Evolutionary conservation across 53 echinoderm and acorn worm genomes (phyloP), one percentile per base, ranked within the genome.

Genomic region (Stichopus horrens): DNA sequence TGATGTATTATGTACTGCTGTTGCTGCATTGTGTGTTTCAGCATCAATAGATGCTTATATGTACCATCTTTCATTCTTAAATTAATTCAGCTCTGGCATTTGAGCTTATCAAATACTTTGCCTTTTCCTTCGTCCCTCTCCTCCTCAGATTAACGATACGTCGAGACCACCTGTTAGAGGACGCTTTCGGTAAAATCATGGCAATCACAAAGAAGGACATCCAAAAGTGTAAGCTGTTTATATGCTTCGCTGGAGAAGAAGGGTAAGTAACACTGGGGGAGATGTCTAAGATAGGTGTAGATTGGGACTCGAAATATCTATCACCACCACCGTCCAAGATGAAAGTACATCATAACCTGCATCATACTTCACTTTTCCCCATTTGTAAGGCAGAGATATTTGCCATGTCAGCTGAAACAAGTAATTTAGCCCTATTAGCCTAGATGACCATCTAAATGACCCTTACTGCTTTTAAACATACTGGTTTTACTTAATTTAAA

Each of bases 191-290:
- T 13, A 97, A 95, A 87, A 97, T 97, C 85, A 95, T 94, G 95
- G 98, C 98, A 60, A 97, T 95, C 86, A 95, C 90, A 80, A 86
- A 92, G 86, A 97, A 94, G 84, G 98, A 97, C 90, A 94, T 97
- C 87, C 94, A 94, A 89, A 97, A 97, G 83, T 95, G 95, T 79
- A 97, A 97, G 74, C 89, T 97, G 18, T 97, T 95, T 87, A 97
- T 97, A 83, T 95, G 95, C 89, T 97, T 97, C 86, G 95, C 95
- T 55, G 98, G 98, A n/a, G 98, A 97, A 55, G 98, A 97, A 95
- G 98, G 98, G 98, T 97, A 76, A 94, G 98, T 67, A 71, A 18
- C 8, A 59, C 8, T 4, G 11, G 8, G 58, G 1, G 8, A 59
- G 59, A 37, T 37, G 0, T 37, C 37, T 37, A 37, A 59, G 59